Conservation (phyloP, 2,888 invertebrate species). For the Onthophagus sagittarius region DNA sequence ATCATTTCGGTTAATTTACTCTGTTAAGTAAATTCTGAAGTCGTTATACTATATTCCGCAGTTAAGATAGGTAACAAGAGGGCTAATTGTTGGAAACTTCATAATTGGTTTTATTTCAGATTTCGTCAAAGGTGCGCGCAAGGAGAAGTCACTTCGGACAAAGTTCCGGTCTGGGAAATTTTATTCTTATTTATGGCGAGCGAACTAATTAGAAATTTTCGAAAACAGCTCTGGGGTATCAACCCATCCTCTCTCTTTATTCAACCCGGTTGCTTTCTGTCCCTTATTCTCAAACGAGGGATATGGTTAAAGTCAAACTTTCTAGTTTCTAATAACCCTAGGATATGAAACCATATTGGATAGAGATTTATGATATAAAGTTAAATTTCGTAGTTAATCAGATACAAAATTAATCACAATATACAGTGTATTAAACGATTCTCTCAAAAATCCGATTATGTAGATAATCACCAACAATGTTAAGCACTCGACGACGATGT, state of each 20-base stretch:
- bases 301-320: slow-evolving; percentile 1
- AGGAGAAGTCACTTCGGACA: background rate
- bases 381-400: background rate
- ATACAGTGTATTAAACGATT: too few species aligned
- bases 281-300: background rate
- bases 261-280: background rate
- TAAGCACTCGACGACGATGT: too few species aligned
- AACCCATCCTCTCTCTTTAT: background rate
- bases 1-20: background rate
- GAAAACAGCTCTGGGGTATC: background rate
- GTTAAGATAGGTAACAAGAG: background rate
- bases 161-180: slow-evolving; percentile 12
- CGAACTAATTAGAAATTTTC: slow-evolving; percentile 13
- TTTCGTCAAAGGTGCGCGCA: background rate
- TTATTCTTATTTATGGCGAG: slow-evolving; percentile 6
- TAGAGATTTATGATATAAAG: background rate
- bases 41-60: background rate
- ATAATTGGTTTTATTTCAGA: slow-evolving; percentile 18
- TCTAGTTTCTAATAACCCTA: background rate
- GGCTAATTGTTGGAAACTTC: slow-evolving; percentile 14
- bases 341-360: background rate
- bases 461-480: too few species aligned
- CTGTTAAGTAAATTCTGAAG: background rate
- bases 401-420: background rate
- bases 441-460: too few species aligned